phyloP scores from a whole-genome alignment of 1,140 invertebrate genomes.

The Probaryconus sp. region DNA sequence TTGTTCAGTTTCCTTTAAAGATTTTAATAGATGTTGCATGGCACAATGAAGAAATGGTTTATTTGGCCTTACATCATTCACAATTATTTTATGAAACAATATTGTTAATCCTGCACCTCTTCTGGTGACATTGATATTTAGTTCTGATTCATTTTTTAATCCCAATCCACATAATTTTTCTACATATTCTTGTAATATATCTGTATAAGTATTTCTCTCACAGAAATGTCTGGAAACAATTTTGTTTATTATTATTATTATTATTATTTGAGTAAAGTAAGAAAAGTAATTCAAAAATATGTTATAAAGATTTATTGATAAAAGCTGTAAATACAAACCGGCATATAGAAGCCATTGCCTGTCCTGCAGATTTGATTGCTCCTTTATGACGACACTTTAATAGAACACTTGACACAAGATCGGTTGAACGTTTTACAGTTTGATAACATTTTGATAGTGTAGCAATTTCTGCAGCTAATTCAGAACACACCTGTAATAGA shows the following conservation, averaged over 20 bases:
- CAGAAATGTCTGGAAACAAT: conserved; percentile 59
- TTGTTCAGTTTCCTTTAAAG: conserved; percentile 32
- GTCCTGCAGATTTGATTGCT: conserved; percentile 85
- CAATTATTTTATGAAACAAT: conserved; percentile 85
- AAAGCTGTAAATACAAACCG: conserved; percentile 55
- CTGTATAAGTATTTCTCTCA: conserved; percentile 52
- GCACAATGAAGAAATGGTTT: conserved; percentile 73
- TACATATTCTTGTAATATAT: conserved; percentile 61
- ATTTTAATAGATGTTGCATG: conserved; percentile 65
- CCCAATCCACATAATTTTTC: conserved; percentile 42
- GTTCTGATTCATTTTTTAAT: conserved; percentile 41
- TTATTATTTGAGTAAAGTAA: no score
- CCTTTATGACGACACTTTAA: conserved; percentile 88
- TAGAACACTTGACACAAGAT: conserved; percentile 82
- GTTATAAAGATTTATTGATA: background rate
- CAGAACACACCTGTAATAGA: conserved; percentile 78
- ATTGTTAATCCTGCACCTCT: conserved; percentile 88
- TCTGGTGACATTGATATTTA: conserved; percentile 80
- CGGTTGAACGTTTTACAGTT: conserved; percentile 76
- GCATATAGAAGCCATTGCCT: conserved; percentile 79
- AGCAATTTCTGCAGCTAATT: conserved; percentile 76
- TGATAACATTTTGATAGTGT: conserved; percentile 66
- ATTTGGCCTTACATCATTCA: conserved; percentile 80
- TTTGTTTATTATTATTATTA: conserved; percentile 3
- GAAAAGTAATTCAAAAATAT: background rate